Evolutionary conservation across 2,113 vertebrate species (phyloP).

Genomic region (Xiphias gladius): DNA sequence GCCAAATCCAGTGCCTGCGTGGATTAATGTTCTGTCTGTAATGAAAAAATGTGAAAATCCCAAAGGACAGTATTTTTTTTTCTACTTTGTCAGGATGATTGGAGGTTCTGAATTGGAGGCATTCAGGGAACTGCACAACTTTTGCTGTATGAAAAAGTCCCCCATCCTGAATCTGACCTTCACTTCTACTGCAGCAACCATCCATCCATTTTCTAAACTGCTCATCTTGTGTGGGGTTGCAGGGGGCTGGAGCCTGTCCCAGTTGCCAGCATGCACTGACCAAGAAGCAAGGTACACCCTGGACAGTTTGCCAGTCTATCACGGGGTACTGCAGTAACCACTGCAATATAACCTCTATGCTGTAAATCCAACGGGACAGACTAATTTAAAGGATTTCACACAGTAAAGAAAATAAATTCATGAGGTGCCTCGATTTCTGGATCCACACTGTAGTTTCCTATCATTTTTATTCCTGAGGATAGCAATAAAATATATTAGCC

Average conservation of each 20-base stretch:
- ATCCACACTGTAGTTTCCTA: too few relatives aligned
- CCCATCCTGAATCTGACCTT: slow-evolving; percentile 13
- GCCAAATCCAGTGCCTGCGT: not conserved
- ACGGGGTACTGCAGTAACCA: not conserved
- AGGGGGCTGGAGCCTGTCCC: not conserved
- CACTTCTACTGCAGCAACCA: slow-evolving; percentile 8
- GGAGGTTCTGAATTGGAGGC: not conserved
- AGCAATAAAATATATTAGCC: too few relatives aligned
- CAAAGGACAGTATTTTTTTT: not conserved
- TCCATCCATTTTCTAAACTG: not conserved
- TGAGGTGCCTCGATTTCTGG: too few relatives aligned
- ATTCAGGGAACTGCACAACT: not conserved
- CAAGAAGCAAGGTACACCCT: not conserved
- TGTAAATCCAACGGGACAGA: not conserved
- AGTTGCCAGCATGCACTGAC: not conserved
- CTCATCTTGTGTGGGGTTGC: slow-evolving; percentile 7
- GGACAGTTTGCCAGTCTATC: not conserved
- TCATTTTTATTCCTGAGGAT: too few relatives aligned
- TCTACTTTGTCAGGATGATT: not conserved
- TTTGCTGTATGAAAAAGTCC: not conserved
- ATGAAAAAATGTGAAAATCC: not conserved
- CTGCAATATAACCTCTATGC: not conserved
- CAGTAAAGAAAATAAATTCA: not conserved
- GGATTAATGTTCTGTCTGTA: not conserved
- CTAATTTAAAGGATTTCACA: not conserved